Conservation (phyloP, 2,888 invertebrate genomes). For the Hydriomena furcata region DNA sequence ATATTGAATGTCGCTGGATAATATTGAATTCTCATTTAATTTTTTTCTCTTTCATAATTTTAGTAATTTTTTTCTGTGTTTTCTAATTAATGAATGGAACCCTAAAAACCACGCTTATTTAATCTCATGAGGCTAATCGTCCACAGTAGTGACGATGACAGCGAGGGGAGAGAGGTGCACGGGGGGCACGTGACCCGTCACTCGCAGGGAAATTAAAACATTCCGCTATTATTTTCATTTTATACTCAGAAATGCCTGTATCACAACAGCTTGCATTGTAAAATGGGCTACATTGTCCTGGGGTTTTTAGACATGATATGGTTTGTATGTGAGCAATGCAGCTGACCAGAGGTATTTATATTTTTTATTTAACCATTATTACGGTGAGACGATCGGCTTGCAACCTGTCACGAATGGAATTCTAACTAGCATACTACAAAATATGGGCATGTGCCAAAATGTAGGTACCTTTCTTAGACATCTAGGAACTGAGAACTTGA, state of each 20-base stretch:
- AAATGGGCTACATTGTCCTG: neutral
- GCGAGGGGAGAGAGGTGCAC: conserved; percentile 45
- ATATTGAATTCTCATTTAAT: too few species aligned
- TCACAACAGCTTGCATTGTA: neutral
- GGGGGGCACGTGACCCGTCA: conserved; percentile 82
- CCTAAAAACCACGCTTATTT: conserved; percentile 67
- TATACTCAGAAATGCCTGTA: conserved; percentile 28
- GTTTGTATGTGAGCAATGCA: neutral
- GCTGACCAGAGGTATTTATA: too few species aligned
- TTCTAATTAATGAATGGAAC: conserved; percentile 5
- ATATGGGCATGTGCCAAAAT: too few species aligned
- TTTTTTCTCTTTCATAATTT: neutral
- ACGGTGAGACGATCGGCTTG: too few species aligned
- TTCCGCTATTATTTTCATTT: conserved; percentile 79
- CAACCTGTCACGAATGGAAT: too few species aligned
- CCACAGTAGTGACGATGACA: conserved; percentile 78
- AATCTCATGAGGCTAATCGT: conserved; percentile 82
- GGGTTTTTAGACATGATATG: neutral
- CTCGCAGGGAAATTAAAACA: conserved; percentile 83
- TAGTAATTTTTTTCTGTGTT: too few species aligned
- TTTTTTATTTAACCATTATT: too few species aligned
- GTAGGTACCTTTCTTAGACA: too few species aligned
- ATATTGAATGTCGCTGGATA: too few species aligned
- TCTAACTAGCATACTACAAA: too few species aligned
- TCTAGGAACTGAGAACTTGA: too few species aligned